Percentiles rank a stretch among this genome's conserved stretches.
Conservation (phyloP, 2,888 invertebrate species). For the Acronicta alni region DNA sequence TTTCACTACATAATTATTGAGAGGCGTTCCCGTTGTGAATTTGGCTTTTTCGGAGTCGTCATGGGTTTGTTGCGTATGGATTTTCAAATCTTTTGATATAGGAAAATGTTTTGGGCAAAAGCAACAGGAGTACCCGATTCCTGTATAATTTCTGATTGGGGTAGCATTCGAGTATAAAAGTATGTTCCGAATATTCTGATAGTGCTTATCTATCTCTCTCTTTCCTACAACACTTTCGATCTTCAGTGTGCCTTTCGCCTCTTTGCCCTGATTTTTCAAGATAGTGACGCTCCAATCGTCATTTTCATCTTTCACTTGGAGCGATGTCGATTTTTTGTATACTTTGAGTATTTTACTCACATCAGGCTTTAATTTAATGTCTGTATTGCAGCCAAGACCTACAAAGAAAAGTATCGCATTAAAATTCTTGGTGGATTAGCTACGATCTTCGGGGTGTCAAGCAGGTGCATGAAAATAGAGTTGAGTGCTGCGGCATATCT, state of each 20-base stretch:
- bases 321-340: constrained; percentile 22
- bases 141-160: constrained; percentile 67
- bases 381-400: constrained; percentile 60
- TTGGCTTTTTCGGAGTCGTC: constrained; percentile 50
- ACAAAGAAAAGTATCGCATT: constrained; percentile 62
- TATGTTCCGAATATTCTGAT: constrained; percentile 65
- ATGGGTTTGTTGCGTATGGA: constrained; percentile 65
- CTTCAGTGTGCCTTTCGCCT: background rate
- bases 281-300: constrained; percentile 44
- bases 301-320: constrained; percentile 11
- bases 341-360: constrained; percentile 36
- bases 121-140: constrained; percentile 68
- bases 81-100: constrained; percentile 66
- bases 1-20: constrained; percentile 49
- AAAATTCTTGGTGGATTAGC: constrained; percentile 26
- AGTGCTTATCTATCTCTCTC: constrained; percentile 42
- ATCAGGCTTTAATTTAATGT: constrained; percentile 40
- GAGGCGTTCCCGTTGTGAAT: constrained; percentile 60
- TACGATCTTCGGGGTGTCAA: background rate
- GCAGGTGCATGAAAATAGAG: background rate
- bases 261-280: constrained; percentile 15
- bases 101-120: constrained; percentile 65
- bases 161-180: constrained; percentile 72
- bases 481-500: no score
- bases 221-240: background rate